Evolutionary conservation across 2,888 invertebrate genomes (phyloP).

Genomic region (Drosophila rubida): DNA sequence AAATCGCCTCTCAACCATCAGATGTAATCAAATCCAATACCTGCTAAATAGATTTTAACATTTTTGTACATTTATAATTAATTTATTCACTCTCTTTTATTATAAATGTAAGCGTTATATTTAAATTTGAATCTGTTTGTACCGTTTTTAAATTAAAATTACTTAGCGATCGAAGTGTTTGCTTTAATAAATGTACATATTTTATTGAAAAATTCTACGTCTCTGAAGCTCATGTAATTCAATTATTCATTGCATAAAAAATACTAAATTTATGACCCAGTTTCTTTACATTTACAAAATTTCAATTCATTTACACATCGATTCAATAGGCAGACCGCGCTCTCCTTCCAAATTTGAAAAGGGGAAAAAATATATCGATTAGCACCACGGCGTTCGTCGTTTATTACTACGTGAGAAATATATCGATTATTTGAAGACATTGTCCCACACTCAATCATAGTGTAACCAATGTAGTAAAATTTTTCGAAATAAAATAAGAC

Average conservation of each 20-base stretch:
- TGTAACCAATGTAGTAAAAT: neutral
- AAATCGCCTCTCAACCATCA: neutral
- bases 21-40: neutral
- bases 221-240: no score
- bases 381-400: neutral
- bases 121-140: neutral
- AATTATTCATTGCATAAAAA: neutral
- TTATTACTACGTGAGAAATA: no score
- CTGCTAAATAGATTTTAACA: neutral
- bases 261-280: neutral
- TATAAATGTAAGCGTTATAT: neutral
- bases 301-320: neutral
- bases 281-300: no score
- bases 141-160: neutral
- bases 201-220: neutral
- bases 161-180: neutral
- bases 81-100: neutral
- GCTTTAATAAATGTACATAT: neutral
- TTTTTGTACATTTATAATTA: slow-evolving; percentile 14
- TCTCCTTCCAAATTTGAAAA: neutral
- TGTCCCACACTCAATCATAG: neutral
- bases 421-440: neutral
- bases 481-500: slow-evolving; percentile 28
- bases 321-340: neutral
- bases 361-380: neutral